phyloP scores from a whole-genome alignment of 92 coral and sea anemone genomes.

The Epizoanthus rinbou region DNA sequence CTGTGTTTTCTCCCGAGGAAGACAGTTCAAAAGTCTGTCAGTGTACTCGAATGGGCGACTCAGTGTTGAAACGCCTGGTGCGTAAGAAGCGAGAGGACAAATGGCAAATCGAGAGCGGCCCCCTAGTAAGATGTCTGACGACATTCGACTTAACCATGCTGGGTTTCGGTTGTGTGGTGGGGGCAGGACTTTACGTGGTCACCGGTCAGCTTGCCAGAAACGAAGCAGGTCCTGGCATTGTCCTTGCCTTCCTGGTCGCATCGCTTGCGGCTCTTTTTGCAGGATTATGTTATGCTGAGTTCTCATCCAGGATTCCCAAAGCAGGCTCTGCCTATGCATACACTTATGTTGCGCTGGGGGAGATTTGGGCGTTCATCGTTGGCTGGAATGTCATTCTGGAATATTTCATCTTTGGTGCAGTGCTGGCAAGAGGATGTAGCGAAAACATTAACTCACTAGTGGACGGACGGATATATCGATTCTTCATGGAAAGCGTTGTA shows the following conservation, averaged over 20 bases:
- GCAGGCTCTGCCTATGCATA: conserved; percentile 89
- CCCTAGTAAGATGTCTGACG: conserved; percentile 54
- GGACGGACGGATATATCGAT: conserved; percentile 49
- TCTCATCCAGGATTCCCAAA: conserved; percentile 77
- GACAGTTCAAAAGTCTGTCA: no score
- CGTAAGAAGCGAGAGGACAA: conserved; percentile 12
- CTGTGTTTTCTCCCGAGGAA: no score
- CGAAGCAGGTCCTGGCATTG: conserved; percentile 82
- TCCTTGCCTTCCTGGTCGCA: conserved; percentile 83
- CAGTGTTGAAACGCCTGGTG: no score
- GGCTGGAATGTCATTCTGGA: conserved; percentile 90
- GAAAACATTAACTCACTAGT: conserved; percentile 74
- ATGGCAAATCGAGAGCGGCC: conserved; percentile 29
- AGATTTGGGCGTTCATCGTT: conserved; percentile 77
- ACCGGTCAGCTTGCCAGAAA: conserved; percentile 85
- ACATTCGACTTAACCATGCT: conserved; percentile 72
- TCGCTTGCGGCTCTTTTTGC: conserved; percentile 79
- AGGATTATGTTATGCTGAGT: conserved; percentile 88
- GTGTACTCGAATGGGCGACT: no score
- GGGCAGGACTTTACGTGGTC: conserved; percentile 88
- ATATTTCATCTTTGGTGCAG: conserved; percentile 70
- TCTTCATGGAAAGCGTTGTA: conserved; percentile 55
- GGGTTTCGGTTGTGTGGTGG: conserved; percentile 79
- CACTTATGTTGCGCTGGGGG: conserved; percentile 84
- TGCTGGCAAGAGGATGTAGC: conserved; percentile 79